Evolutionary conservation across 2,888 invertebrate species (phyloP).

Genomic region (Brachyopa scutellaris): DNA sequence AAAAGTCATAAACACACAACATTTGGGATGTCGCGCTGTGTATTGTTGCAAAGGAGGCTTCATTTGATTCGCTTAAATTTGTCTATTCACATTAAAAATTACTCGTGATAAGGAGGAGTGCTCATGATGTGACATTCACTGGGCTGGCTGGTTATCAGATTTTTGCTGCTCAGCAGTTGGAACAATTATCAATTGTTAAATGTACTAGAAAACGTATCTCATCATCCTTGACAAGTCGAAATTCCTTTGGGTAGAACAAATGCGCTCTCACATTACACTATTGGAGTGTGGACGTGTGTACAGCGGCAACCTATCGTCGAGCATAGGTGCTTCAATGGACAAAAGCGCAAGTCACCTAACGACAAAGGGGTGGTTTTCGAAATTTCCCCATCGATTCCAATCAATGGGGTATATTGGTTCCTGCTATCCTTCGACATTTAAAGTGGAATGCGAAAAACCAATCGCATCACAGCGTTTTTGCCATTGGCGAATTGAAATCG

Average conservation of each 20-base stretch:
- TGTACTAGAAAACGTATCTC: constrained; percentile 16
- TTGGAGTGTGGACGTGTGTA: no score
- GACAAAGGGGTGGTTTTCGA: constrained; percentile 32
- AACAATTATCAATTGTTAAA: constrained; percentile 55
- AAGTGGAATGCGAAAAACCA: constrained; percentile 35
- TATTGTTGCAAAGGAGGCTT: constrained; percentile 37
- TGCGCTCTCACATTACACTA: not conserved
- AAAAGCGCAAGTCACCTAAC: constrained; percentile 52
- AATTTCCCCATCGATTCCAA: constrained; percentile 42
- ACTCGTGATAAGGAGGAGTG: constrained; percentile 32
- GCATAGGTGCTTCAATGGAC: constrained; percentile 17
- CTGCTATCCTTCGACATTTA: constrained; percentile 17
- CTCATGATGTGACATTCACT: constrained; percentile 28
- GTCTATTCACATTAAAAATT: constrained; percentile 38
- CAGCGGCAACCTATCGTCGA: not conserved
- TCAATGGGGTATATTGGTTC: constrained; percentile 45
- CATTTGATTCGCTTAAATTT: constrained; percentile 57
- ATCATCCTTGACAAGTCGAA: not conserved
- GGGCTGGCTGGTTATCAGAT: constrained; percentile 35
- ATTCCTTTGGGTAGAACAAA: not conserved
- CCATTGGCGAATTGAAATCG: constrained; percentile 38
- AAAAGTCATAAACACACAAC: constrained; percentile 67
- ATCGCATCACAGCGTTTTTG: constrained; percentile 21
- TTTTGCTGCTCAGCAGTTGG: constrained; percentile 34
- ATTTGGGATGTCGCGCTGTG: constrained; percentile 30